A percentile compares a stretch with the other conserved stretches of the same genome.
These are phyloP conservation scores for Pitangus sulphuratus DNA, from an alignment of 2,797 vertebrate species.

Conservation along the genomic window DNA sequence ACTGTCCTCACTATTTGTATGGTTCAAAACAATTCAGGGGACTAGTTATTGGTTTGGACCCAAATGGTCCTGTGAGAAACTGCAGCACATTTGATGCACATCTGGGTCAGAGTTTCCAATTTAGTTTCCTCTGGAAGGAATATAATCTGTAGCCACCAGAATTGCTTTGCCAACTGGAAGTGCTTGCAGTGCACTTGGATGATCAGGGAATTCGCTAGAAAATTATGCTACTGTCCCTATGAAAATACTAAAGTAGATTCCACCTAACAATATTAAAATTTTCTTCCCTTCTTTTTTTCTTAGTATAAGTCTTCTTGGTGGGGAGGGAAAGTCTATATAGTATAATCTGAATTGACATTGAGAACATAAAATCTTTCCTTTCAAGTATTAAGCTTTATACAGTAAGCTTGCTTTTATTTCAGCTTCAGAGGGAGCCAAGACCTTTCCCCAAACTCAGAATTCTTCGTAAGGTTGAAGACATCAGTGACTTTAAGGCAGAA, in stretches of 20 bases:
- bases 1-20: background rate
- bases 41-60: background rate
- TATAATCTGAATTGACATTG: background rate
- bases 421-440: constrained; percentile 91
- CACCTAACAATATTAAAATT: background rate
- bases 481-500: constrained; percentile 88
- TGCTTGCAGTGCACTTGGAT: background rate
- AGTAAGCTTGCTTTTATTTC: constrained; percentile 36
- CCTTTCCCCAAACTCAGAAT: constrained; percentile 93
- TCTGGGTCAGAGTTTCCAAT: background rate
- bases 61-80: background rate
- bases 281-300: background rate
- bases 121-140: background rate
- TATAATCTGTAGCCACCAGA: background rate
- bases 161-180: background rate
- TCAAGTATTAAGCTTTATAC: background rate
- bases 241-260: background rate
- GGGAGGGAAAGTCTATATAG: background rate
- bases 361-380: background rate
- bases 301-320: background rate
- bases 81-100: background rate
- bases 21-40: background rate
- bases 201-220: background rate
- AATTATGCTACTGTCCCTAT: background rate
- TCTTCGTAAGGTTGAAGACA: constrained; percentile 84